Evolutionary conservation across 2,888 invertebrate species (phyloP).

Genomic region (Acronicta psi): DNA sequence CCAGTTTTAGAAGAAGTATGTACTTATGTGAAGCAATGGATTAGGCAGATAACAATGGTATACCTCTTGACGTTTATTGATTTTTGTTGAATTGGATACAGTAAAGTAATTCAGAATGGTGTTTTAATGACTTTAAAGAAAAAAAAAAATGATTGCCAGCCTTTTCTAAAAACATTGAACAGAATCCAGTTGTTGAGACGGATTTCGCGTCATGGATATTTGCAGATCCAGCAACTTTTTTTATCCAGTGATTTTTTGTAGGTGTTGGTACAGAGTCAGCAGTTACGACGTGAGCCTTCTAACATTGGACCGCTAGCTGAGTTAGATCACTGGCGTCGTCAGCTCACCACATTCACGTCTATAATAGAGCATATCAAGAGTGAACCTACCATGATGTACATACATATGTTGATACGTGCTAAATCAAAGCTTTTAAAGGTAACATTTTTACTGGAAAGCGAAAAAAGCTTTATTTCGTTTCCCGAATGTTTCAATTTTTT

Average conservation of each 20-base stretch:
- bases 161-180: too few relatives aligned
- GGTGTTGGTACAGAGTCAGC: constrained; percentile 93
- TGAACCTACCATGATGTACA: constrained; percentile 91
- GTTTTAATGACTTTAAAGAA: too few relatives aligned
- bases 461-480: too few relatives aligned
- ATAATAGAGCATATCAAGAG: constrained; percentile 94
- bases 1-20: constrained; percentile 90
- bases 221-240: too few relatives aligned
- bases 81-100: too few relatives aligned
- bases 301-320: constrained; percentile 95
- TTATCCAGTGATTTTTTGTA: constrained; percentile 60
- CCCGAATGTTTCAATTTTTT: too few relatives aligned
- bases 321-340: constrained; percentile 94
- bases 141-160: too few relatives aligned
- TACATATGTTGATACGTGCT: constrained; percentile 91
- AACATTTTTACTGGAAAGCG: too few relatives aligned
- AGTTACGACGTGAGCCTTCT: constrained; percentile 94
- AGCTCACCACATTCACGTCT: constrained; percentile 94
- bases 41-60: constrained; percentile 92
- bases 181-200: too few relatives aligned
- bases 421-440: constrained; percentile 92
- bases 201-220: too few relatives aligned
- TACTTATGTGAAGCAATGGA: constrained; percentile 91
- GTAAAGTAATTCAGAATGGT: too few relatives aligned
- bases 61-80: too few relatives aligned